These are phyloP conservation scores for Pseudomyrmex pallidus DNA, from an alignment of 1,140 invertebrate genomes.

Conservation along the genomic window DNA sequence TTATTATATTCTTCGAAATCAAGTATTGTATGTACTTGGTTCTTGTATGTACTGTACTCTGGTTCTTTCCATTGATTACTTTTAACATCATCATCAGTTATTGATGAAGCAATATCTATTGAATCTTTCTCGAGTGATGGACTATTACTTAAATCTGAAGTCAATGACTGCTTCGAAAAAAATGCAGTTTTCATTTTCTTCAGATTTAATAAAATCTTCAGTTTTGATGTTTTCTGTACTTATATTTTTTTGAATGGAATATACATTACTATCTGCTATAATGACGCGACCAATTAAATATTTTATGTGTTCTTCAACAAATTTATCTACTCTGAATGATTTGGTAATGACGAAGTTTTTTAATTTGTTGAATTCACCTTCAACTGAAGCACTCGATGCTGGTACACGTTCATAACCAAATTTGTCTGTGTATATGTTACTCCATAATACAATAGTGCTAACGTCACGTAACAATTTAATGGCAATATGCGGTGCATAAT, in stretches of 20 bases:
- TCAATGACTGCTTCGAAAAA: too few species aligned
- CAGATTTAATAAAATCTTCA: not conserved
- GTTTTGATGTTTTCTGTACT: not conserved
- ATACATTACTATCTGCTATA: not conserved
- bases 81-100: not conserved
- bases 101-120: not conserved
- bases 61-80: not conserved
- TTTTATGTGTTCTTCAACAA: slow-evolving; percentile 13
- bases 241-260: not conserved
- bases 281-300: not conserved
- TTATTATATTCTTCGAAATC: not conserved
- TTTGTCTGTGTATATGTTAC: slow-evolving; percentile 1
- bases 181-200: not conserved
- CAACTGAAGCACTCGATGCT: not conserved
- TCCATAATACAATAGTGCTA: not conserved
- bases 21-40: too few species aligned
- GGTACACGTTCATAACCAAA: slow-evolving; percentile 19
- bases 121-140: not conserved
- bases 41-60: too few species aligned
- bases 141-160: too few species aligned
- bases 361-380: slow-evolving; percentile 16
- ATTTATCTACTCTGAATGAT: not conserved
- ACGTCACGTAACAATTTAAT: not conserved
- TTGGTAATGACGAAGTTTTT: slow-evolving; percentile 11
- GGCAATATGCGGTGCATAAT: not conserved